A percentile compares a stretch with the other conserved stretches of the same genome.
Evolutionary conservation across 2,797 vertebrate genomes (phyloP).

Genomic region (Mormyrops attenuatus): DNA sequence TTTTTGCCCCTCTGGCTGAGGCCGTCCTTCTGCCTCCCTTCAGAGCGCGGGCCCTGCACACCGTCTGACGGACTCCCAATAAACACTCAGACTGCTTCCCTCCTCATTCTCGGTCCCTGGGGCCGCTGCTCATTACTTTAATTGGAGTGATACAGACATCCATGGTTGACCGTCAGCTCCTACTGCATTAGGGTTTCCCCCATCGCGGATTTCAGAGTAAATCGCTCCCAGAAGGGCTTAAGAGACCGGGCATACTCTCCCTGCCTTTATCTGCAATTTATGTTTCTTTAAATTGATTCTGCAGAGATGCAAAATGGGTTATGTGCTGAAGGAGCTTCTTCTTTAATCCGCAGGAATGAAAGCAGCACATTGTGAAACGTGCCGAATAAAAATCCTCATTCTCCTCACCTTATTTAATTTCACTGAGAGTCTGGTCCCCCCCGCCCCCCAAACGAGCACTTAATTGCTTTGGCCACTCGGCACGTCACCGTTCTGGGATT

Average conservation of each 20-base stretch:
- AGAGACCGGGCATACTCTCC: background rate
- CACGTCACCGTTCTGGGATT: background rate
- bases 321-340: background rate
- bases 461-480: background rate
- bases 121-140: background rate
- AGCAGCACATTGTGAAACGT: background rate
- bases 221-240: background rate
- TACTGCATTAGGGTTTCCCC: background rate
- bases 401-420: background rate
- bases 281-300: conserved; percentile 4
- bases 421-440: background rate
- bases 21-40: background rate
- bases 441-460: background rate
- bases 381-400: background rate
- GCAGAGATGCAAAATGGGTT: background rate
- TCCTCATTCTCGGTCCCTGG: background rate
- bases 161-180: background rate
- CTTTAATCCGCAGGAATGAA: background rate
- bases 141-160: background rate
- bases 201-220: background rate
- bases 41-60: no score
- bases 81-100: background rate
- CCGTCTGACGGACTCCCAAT: background rate
- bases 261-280: conserved; percentile 11
- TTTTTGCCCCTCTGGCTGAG: background rate